phyloP scores from a whole-genome alignment of 23 tunicate genomes.

The Halocynthia aurantium region DNA sequence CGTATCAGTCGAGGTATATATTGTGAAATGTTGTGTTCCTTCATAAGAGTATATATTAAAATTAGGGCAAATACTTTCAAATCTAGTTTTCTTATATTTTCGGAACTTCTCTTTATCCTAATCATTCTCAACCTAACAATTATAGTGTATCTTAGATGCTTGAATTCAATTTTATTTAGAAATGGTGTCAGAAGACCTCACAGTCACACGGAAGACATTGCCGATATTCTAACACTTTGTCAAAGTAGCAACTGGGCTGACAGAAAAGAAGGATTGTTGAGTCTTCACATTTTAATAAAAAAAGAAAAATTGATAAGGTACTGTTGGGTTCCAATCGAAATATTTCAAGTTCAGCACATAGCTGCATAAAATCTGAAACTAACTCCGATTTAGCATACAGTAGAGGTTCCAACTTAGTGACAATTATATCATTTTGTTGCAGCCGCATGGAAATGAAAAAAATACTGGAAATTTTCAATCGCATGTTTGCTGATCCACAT shows the following conservation, averaged over 20 bases:
- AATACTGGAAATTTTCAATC: constrained; percentile 82
- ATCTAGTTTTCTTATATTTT: no score
- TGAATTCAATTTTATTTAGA: constrained; percentile 15
- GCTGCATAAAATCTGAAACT: background rate
- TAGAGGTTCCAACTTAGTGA: no score
- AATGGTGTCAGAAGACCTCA: constrained; percentile 55
- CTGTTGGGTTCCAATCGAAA: background rate
- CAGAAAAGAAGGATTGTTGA: constrained; percentile 77
- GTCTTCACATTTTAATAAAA: constrained; percentile 50
- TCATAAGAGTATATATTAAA: no score
- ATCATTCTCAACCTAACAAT: background rate
- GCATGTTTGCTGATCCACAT: constrained; percentile 96
- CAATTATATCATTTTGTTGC: background rate
- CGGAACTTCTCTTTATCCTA: background rate
- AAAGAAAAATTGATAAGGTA: constrained; percentile 62
- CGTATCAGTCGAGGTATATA: constrained; percentile 21
- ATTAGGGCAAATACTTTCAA: no score
- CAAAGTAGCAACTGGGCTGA: constrained; percentile 80
- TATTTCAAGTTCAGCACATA: background rate
- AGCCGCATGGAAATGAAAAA: constrained; percentile 85
- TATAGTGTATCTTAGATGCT: background rate
- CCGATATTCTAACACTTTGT: constrained; percentile 65
- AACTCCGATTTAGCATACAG: background rate
- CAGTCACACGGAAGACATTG: constrained; percentile 58
- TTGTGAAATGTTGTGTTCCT: no score